Base-by-base conservation (phyloP, 2,888 invertebrate species). In the Scaptomyza cyrtandrae region DNA sequence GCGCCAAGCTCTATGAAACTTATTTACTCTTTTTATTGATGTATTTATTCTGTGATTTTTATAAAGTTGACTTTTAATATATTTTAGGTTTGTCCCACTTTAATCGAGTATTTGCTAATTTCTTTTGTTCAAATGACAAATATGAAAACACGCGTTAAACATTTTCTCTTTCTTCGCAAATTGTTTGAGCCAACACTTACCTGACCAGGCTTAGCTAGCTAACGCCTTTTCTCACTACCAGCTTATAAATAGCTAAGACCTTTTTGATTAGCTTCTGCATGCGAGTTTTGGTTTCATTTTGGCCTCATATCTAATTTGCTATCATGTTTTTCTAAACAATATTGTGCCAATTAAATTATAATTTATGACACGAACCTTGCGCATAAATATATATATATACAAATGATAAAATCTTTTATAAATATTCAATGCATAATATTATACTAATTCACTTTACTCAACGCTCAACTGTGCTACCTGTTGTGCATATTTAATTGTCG, bases 281-380 rank as follows among this genome's bases (percentile, higher is more conserved):
- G 50, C 27, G 50, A 56, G 29, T 7, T 14, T 39, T 24, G 10
- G 9, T 33, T 37, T 16, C 41, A 29, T 27, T 46, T 64, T 56
- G 62, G 50, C 52, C 62, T 43, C 46, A 41, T 65, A 46, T 64
- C 41, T 48, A 49, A 57, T 63, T 64, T 75, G 48, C 31, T 24
- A 24, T 24, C 5, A 24, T 24, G 24, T 24, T 24, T 3, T 24
- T 24, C 4, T 43, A 67, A 64, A 19, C 55, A 63, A 80, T 76
- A 70, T 78, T 72, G 76, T 67, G 85, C 76, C 87, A 85, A 87
- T 87, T 83, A 73, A 71, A 65, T 71, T 64, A 71, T 77, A 65
- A 77, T 71, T 85, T 79, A 76, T 76, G 66, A 46, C 61, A 59
- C 55, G 66, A 60, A 56, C 79, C 59, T 56, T 66, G 55, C 62